Base-by-base conservation (phyloP, 2,797 vertebrate genomes). In the Sebastes iracundus region DNA sequence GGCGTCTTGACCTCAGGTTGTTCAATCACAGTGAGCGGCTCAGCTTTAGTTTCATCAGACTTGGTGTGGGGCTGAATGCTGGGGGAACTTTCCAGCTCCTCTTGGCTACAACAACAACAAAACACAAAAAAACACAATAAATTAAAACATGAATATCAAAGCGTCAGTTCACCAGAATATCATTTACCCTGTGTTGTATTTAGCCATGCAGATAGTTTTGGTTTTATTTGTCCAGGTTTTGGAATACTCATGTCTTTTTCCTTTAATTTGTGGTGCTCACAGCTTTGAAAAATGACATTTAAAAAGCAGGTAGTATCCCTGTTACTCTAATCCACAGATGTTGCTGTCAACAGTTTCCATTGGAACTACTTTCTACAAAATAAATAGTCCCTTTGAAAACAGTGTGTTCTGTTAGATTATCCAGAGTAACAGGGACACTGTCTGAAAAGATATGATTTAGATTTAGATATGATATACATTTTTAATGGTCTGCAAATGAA, bases 1-100 rank as follows among this genome's bases (percentile, higher is more conserved):
- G 94, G 93, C 81, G 93, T 91, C 68, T 90, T 91, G 79, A 94
- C 92, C 85, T 96, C 95, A 58, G 94, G 89, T 75, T 94, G 95
- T 89, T 95, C 93, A 14, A 92, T 92, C 89, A 94, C 94, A 94
- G 90, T 94, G 75, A 93, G 83, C 2, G 89, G 86, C 83, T 95
- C 95, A 82, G 74, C 42, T 69, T 89, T 77, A 82, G 81, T 67
- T 75, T 91, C 88, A 64, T 90, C 79, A 11, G 79, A 73, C 46
- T 93, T 82, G 2, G 35, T 82, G 59, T 62, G 14, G 16, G 79
- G 62, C 69, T 82, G 75, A 56, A n/a, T 28, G 62, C 64, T 75
- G 7, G 72, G 22, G 30, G n/a, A 56, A 27, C 33, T 60, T 32
- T 90, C 87, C 46, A 80, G 80, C 38, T 93, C 87, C 60, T 81